These are phyloP conservation scores for Tor tambroides DNA, from an alignment of 2,113 vertebrate genomes.

Conservation along the genomic window DNA sequence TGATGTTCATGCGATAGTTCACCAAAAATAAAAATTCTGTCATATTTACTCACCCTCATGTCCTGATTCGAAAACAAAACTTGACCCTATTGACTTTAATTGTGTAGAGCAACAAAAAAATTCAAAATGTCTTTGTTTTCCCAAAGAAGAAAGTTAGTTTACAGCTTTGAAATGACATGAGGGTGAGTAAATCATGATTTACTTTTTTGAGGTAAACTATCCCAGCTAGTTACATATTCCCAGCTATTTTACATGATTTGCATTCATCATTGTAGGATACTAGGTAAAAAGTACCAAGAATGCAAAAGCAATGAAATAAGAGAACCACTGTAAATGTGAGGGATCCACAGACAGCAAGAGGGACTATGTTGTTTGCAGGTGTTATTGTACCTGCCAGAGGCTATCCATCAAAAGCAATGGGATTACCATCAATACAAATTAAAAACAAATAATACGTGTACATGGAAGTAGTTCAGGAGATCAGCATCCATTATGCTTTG, in stretches of 20 bases:
- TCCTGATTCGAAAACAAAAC: too few species aligned
- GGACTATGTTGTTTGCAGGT: background rate
- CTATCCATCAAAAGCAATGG: constrained; percentile 75
- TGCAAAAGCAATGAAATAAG: background rate
- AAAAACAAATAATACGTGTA: constrained; percentile 91
- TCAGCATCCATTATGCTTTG: constrained; percentile 86
- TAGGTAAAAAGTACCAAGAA: background rate
- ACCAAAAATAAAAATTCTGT: background rate
- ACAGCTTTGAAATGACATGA: too few species aligned
- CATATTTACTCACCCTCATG: background rate
- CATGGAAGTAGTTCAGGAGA: constrained; percentile 78
- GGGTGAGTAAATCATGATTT: background rate
- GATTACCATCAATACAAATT: constrained; percentile 90
- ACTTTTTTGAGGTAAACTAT: background rate
- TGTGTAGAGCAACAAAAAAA: too few species aligned
- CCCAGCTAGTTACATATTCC: background rate
- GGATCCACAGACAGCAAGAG: background rate
- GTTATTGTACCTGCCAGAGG: constrained; percentile 68
- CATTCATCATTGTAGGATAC: background rate
- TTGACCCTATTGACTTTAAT: too few species aligned
- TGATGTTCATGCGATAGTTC: background rate
- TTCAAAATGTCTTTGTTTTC: too few species aligned
- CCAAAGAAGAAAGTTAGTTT: too few species aligned
- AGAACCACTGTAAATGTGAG: background rate
- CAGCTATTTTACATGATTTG: background rate